These are phyloP conservation scores for Campopleginae sp. DNA, from an alignment of 2,888 invertebrate genomes.

Conservation along the genomic window DNA sequence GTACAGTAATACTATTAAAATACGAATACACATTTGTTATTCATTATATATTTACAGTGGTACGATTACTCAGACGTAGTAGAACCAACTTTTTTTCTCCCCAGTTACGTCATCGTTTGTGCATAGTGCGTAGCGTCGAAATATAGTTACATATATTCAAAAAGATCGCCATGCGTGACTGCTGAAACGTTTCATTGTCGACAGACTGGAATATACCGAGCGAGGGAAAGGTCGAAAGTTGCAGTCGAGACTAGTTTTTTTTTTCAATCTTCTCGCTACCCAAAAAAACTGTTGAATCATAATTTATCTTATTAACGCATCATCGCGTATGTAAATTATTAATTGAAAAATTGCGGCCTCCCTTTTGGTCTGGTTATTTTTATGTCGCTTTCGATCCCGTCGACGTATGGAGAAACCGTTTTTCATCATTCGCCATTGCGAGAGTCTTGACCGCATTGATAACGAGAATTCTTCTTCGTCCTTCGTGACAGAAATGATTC, in stretches of 20 bases:
- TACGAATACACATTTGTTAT: background rate
- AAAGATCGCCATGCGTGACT: constrained; percentile 43
- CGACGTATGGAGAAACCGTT: background rate
- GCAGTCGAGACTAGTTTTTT: constrained; percentile 36
- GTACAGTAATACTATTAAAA: constrained; percentile 8
- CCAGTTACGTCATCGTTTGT: constrained; percentile 40
- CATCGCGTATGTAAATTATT: background rate
- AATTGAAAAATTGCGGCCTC: background rate
- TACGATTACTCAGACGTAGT: constrained; percentile 37
- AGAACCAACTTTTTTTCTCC: constrained; percentile 28
- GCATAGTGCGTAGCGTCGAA: constrained; percentile 49
- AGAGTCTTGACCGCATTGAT: background rate
- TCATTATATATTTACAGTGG: constrained; percentile 15
- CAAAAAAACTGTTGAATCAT: background rate
- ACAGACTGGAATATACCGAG: background rate
- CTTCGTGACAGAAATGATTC: background rate
- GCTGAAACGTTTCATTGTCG: constrained; percentile 35
- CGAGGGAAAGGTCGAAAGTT: constrained; percentile 31
- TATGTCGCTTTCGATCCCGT: background rate
- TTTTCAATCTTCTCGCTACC: background rate
- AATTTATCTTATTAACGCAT: constrained; percentile 8
- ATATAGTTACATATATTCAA: constrained; percentile 31
- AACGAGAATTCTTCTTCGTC: background rate
- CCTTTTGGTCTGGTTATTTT: background rate
- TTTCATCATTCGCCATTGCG: background rate